Percentiles rank a stretch among this genome's conserved stretches.
Evolutionary conservation across 2,797 vertebrate genomes (phyloP).

Genomic region (Cryptoprocta ferox): DNA sequence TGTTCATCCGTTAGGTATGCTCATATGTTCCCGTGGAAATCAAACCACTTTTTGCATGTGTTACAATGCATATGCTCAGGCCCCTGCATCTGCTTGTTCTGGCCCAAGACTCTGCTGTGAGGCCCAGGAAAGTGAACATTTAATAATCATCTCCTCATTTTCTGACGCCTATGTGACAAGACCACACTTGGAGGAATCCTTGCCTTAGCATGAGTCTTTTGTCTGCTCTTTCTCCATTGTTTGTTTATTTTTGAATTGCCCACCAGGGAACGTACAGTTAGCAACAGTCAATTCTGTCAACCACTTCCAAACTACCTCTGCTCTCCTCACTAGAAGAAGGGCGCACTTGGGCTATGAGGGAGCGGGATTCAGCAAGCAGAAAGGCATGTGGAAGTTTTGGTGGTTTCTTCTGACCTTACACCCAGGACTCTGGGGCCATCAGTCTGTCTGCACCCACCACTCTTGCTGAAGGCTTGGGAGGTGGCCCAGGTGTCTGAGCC

Average conservation of each 20-base stretch:
- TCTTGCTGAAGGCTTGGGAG: not conserved
- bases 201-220: fast-evolving
- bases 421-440: not conserved
- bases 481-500: not conserved
- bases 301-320: not conserved
- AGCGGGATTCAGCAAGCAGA: not conserved
- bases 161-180: not conserved
- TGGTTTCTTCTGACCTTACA: not conserved
- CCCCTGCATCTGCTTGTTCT: not conserved
- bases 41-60: not conserved
- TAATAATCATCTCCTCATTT: not conserved
- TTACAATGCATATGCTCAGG: not conserved
- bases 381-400: fast-evolving
- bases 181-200: not conserved
- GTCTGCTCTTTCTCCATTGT: not conserved
- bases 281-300: not conserved
- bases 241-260: not conserved
- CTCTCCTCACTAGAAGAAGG: not conserved
- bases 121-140: not conserved
- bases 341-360: too few species aligned
- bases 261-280: not conserved
- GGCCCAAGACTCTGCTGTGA: not conserved
- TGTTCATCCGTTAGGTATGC: not conserved
- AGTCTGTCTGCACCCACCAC: not conserved
- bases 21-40: not conserved